Evolutionary conservation across 2,797 vertebrate genomes (phyloP).

Genomic region (Mormyrus hasselquistii): DNA sequence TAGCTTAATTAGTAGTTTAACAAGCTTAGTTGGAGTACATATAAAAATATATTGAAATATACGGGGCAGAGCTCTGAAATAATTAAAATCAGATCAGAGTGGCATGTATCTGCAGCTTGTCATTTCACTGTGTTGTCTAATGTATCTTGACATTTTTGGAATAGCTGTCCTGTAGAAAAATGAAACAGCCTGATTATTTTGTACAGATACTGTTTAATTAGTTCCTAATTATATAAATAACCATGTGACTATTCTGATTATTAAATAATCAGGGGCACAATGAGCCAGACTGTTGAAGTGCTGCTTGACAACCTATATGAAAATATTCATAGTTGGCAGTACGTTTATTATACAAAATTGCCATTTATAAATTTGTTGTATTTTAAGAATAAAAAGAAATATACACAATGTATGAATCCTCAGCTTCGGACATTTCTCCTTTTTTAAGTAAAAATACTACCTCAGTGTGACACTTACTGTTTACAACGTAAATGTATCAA

Average conservation of each 20-base stretch:
- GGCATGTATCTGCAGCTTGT: neutral
- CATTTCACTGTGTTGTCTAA: neutral
- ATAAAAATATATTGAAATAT: neutral
- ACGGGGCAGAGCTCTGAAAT: neutral
- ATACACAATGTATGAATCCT: neutral
- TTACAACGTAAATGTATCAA: neutral
- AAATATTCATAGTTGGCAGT: neutral
- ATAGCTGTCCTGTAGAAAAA: neutral
- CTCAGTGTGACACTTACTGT: neutral
- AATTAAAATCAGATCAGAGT: neutral
- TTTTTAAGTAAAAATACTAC: neutral
- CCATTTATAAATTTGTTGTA: neutral
- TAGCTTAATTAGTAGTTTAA: neutral
- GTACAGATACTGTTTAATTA: constrained; percentile 8
- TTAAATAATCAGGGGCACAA: neutral
- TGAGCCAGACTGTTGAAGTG: neutral
- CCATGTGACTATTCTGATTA: neutral
- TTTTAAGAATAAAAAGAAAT: neutral
- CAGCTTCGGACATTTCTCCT: neutral
- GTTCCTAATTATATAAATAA: constrained; percentile 11
- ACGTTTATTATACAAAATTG: neutral
- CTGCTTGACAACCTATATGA: neutral
- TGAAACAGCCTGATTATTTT: neutral
- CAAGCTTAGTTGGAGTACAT: neutral
- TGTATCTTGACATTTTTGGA: neutral